phyloP scores from a whole-genome alignment of 2,113 vertebrate genomes.

The Larimichthys polyactis region DNA sequence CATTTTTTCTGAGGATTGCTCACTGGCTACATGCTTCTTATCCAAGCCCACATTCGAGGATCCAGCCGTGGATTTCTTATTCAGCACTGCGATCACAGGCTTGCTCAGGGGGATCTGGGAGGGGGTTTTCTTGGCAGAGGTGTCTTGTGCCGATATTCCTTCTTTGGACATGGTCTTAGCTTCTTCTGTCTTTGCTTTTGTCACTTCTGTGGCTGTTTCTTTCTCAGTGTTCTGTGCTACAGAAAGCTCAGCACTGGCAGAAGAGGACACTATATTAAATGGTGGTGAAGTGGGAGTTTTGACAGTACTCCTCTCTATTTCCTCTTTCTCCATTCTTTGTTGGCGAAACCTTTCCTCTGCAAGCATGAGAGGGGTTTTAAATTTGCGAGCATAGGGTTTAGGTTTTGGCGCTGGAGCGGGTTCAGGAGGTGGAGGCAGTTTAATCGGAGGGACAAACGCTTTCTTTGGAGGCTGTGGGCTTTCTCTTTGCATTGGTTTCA shows the following conservation, averaged over 20 bases:
- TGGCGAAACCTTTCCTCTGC: conserved; percentile 91
- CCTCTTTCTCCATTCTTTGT: conserved; percentile 83
- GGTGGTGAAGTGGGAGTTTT: conserved; percentile 74
- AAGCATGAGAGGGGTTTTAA: conserved; percentile 95
- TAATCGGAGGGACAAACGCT: conserved; percentile 79
- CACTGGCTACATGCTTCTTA: conserved; percentile 56
- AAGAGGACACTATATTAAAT: not conserved
- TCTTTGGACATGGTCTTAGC: conserved; percentile 46
- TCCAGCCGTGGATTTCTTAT: conserved; percentile 72
- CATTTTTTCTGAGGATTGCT: conserved; percentile 44
- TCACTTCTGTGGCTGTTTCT: conserved; percentile 39
- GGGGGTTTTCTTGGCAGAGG: conserved; percentile 54
- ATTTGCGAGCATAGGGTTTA: conserved; percentile 87
- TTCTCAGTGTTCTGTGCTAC: conserved; percentile 44
- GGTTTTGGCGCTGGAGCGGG: conserved; percentile 71
- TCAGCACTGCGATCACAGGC: conserved; percentile 70
- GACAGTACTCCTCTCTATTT: conserved; percentile 80
- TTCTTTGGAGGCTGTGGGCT: conserved; percentile 74
- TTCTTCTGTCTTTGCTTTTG: conserved; percentile 54
- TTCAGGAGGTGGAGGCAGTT: conserved; percentile 83
- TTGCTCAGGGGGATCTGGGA: conserved; percentile 77
- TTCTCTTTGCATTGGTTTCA: conserved; percentile 57
- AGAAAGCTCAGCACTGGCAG: conserved; percentile 16
- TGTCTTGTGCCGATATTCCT: conserved; percentile 26
- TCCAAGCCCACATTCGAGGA: conserved; percentile 52